A percentile compares a stretch with the other conserved stretches of the same genome.
Evolutionary conservation across 2,113 vertebrate genomes (phyloP).

Genomic region (Ibidorhyncha struthersii): DNA sequence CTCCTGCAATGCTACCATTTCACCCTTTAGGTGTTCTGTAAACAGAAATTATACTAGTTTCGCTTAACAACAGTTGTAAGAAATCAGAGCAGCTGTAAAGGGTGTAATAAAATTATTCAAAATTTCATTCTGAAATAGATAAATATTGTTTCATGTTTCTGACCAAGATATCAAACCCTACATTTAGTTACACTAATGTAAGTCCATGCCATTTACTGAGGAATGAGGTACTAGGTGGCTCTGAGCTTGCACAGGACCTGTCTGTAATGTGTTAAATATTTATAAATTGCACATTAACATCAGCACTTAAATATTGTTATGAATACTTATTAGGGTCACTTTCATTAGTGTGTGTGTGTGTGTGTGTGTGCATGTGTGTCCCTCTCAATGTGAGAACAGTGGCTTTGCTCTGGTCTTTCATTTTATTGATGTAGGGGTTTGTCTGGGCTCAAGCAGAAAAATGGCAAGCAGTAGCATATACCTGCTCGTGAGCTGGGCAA

Average conservation of each 20-base stretch:
- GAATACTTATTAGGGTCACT: background rate
- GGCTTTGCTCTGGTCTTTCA: background rate
- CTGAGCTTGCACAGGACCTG: background rate
- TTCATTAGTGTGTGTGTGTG: background rate
- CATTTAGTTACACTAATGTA: background rate
- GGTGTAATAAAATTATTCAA: background rate
- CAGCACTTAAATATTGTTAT: background rate
- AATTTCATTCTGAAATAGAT: background rate
- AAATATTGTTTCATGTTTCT: background rate
- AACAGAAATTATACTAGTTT: background rate
- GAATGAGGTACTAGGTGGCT: background rate
- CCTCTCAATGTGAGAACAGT: background rate
- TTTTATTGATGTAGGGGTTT: background rate
- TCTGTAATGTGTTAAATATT: slow-evolving; percentile 20
- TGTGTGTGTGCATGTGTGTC: background rate
- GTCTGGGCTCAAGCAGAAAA: background rate
- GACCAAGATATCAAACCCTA: background rate
- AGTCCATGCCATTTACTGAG: background rate
- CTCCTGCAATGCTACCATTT: background rate
- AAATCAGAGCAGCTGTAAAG: background rate
- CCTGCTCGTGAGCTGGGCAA: background rate
- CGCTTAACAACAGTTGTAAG: background rate
- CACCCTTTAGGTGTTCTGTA: background rate
- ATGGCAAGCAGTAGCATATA: background rate
- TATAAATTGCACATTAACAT: slow-evolving; percentile 2